A percentile compares a stretch with the other conserved stretches of the same genome.
These are phyloP conservation scores for Falco cherrug DNA, from an alignment of 2,797 vertebrate species.

Conservation along the genomic window DNA sequence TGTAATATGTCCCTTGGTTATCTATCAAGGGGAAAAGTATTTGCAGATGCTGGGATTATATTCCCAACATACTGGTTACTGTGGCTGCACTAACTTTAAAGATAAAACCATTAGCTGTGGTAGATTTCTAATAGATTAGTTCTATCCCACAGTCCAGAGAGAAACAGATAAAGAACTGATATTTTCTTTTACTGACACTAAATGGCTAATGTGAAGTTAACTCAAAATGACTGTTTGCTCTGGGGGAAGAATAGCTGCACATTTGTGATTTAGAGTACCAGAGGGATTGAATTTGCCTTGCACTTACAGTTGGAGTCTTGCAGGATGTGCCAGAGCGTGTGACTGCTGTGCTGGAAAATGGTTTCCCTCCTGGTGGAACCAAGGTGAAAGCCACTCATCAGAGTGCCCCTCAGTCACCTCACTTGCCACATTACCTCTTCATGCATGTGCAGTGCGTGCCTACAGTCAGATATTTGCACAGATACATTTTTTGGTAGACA, in stretches of 20 bases:
- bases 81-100: not conserved
- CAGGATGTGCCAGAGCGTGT: not conserved
- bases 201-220: conserved; percentile 50
- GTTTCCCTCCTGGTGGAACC: not conserved
- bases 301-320: not conserved
- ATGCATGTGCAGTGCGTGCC: accelerated
- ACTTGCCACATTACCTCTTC: not conserved
- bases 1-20: not conserved
- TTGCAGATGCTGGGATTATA: not conserved
- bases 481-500: not conserved
- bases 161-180: not conserved
- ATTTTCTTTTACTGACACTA: conserved; percentile 28
- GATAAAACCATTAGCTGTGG: not conserved
- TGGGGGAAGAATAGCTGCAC: conserved; percentile 5
- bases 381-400: not conserved
- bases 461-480: not conserved
- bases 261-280: conserved; percentile 10
- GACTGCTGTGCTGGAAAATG: not conserved
- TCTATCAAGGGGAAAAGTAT: not conserved
- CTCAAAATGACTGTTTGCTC: conserved; percentile 24
- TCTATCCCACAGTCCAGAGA: not conserved
- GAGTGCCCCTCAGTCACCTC: not conserved
- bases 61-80: not conserved
- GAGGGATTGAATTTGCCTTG: conserved; percentile 7
- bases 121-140: not conserved